Evolutionary conservation across 2,797 vertebrate genomes (phyloP).

Genomic region (Phrynocephalus vlangalii): DNA sequence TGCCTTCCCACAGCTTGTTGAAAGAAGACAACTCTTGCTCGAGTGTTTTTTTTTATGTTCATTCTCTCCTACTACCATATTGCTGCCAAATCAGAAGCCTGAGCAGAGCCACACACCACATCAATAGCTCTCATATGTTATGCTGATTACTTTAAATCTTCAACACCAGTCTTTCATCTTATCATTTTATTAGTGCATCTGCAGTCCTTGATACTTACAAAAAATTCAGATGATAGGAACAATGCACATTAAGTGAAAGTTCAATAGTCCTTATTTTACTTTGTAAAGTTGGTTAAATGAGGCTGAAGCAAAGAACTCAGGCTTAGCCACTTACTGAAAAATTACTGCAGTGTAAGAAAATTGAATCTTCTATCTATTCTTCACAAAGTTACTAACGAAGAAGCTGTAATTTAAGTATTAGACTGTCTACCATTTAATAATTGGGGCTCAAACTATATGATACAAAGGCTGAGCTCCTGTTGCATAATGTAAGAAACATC

Average conservation of each 20-base stretch:
- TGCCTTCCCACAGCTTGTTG: background rate
- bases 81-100: background rate
- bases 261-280: background rate
- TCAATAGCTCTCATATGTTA: background rate
- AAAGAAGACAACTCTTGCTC: background rate
- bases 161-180: background rate
- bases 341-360: background rate
- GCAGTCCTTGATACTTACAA: background rate
- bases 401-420: no score
- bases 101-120: background rate
- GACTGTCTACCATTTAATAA: background rate
- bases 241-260: background rate
- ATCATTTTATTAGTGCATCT: background rate
- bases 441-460: background rate
- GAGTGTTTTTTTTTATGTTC: background rate
- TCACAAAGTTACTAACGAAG: background rate
- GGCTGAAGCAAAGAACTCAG: background rate
- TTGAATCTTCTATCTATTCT: background rate
- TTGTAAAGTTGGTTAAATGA: background rate
- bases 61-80: background rate
- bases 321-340: background rate
- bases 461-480: background rate
- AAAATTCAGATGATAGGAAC: background rate
- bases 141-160: background rate
- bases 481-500: no score